A percentile compares a stretch with the other conserved stretches of the same genome.
These are phyloP conservation scores for Pangasianodon gigas DNA, from an alignment of 2,113 vertebrate genomes.

Conservation along the genomic window DNA sequence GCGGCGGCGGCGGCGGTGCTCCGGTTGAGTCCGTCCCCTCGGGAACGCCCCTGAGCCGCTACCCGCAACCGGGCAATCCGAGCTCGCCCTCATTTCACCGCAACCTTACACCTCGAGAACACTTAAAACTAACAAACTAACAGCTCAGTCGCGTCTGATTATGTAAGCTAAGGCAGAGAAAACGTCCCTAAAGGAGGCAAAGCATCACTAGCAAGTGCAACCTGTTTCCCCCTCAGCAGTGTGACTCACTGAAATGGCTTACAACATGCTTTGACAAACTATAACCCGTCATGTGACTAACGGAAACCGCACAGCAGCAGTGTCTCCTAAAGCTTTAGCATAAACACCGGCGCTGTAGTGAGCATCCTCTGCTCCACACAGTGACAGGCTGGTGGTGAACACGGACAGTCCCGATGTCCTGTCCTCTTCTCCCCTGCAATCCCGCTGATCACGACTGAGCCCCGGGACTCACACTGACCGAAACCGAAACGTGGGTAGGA, in stretches of 20 bases:
- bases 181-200: neutral
- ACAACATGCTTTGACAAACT: neutral
- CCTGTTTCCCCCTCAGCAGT: neutral
- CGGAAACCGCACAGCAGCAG: neutral
- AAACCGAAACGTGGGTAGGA: neutral
- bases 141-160: neutral
- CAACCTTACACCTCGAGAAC: neutral
- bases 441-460: neutral
- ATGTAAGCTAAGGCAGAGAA: neutral
- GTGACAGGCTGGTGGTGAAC: neutral
- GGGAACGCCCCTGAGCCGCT: slow-evolving; percentile 74
- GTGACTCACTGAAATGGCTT: slow-evolving; percentile 4
- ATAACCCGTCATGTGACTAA: neutral
- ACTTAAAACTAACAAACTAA: neutral
- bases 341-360: neutral
- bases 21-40: slow-evolving; percentile 66
- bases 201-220: neutral
- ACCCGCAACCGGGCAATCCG: slow-evolving; percentile 64
- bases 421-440: neutral
- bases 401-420: neutral
- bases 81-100: slow-evolving; percentile 69
- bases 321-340: neutral
- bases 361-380: neutral
- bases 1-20: slow-evolving; percentile 51
- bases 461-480: neutral